Base-by-base conservation (phyloP, 2,113 vertebrate genomes). In the Rhinogobius similis region DNA sequence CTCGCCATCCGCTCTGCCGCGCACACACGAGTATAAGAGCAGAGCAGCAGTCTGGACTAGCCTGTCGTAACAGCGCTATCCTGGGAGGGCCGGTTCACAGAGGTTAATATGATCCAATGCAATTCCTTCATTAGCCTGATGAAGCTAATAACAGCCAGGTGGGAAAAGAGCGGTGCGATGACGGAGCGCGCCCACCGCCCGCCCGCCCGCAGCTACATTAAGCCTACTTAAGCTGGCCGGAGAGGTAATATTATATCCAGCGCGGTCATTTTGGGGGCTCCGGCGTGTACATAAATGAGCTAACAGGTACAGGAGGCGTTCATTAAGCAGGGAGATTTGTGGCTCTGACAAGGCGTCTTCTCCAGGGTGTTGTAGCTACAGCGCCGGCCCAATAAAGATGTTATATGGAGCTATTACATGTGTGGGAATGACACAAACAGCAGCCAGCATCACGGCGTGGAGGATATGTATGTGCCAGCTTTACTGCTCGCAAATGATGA, bases 81-180 rank as follows among this genome's bases (percentile, higher is more conserved):
- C 83, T 68, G 82, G 88, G 87, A 90, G 81, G 84, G 79, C 61
- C 70, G 79, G 83, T 86, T 86, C 82, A 86, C 71, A 0, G 65
- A 86, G 88, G 90, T 90, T 91, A 90, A 90, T 89, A 88, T 84
- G 81, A 89, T 90, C 87, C 79, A 79, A 82, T 82, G 73, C 78
- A 81, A 74, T 81, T 79, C 72, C 85, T 89, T 89, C 83, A 89
- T 91, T 92, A 90, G 79, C 72, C 70, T 85, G 84, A 90, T 85
- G 84, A 88, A 78, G 82, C 79, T 84, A 87, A 82, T 87, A 84
- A 84, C 58, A 75, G 79, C 70, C 84, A 76, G 66, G 24, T 56
- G 82, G 80, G 84, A 87, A 65, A 41, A 21, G 46, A 55, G 63
- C 77, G 67, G 56, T 16, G 78, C 69, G 64, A 76, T 71, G 77